Base-by-base conservation (phyloP, 2,888 invertebrate species). In the Fragum whitleyi region DNA sequence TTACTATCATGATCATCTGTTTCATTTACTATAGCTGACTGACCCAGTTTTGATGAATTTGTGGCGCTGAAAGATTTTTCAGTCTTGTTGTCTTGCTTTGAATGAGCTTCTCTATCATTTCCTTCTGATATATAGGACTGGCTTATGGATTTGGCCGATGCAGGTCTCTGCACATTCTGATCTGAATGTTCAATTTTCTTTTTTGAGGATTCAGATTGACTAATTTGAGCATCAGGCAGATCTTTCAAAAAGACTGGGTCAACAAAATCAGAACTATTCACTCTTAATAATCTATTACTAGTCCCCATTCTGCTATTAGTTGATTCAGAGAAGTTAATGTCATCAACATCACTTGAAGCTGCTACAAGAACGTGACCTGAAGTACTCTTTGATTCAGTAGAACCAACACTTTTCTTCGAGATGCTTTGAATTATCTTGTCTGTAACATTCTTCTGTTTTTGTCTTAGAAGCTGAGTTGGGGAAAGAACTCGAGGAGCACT, bases 401-500 rank as follows among this genome's bases (percentile, higher is more conserved):
- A n/a, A 23, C n/a, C 14, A 16, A 16, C 26, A 39, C 39, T 39
- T 14, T 65, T 65, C 42, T 36, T 7, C 5, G 59, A 39, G 7
- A 65, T 16, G 23, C n/a, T 53, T 28, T 74, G 51, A 14, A 74
- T 53, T 5, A 74, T 57, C 28, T 70, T 71, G 47, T 72, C 74
- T 57, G 82, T 69, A 14, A 80, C 61, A 21, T 9, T 71, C 69
- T 74, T 85, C 68, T 85, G 85, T 67, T 80, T 85, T 36, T 53
- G 61, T 39, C 69, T 73, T 11, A 85, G 72, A 14, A 82, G n/a
- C 9, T 82, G 76, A 47, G 82, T 74, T 21, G 85, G 85, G 39
- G 80, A 80, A 2, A 61, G n/a, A 19, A 57, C 62, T 70, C 70
- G 77, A 21, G 69, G 70, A 53, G 78, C 21, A 67, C 82, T 85